Conservation (phyloP, 2,113 vertebrate species). For the Leucopsar rothschildi region DNA sequence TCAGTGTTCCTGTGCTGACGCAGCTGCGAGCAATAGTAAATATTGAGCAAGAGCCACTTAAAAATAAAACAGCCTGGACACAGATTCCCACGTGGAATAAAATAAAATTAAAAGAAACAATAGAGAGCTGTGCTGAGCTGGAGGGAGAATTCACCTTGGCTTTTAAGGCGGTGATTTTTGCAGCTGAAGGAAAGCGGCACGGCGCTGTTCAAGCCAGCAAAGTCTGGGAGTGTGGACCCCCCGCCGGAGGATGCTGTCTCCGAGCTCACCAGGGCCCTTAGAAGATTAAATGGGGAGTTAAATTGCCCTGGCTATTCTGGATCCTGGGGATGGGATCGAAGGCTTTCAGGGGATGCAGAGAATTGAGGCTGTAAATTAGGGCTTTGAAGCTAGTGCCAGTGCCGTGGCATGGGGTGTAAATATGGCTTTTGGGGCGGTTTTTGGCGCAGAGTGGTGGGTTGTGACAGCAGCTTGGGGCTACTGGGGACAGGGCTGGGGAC, state of each 20-base stretch:
- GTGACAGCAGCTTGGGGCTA: background rate
- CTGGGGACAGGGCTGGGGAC: background rate
- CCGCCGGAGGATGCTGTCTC: accelerated
- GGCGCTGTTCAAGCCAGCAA: accelerated
- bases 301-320: background rate
- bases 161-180: background rate
- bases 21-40: conserved; percentile 4
- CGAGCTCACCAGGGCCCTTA: background rate
- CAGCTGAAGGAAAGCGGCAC: background rate
- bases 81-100: background rate
- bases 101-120: conserved; percentile 48
- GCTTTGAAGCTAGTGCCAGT: conserved; percentile 4
- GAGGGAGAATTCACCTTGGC: background rate
- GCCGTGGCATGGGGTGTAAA: background rate
- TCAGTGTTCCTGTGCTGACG: background rate
- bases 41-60: conserved; percentile 40
- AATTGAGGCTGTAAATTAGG: background rate
- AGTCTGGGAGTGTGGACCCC: background rate
- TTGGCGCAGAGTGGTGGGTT: background rate
- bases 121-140: background rate
- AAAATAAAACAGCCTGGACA: conserved; percentile 42
- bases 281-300: conserved; percentile 29
- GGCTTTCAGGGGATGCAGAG: background rate
- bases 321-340: background rate
- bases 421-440: accelerated